Evolutionary conservation across 2,888 invertebrate genomes (phyloP).

Genomic region (Anaspis maculata): DNA sequence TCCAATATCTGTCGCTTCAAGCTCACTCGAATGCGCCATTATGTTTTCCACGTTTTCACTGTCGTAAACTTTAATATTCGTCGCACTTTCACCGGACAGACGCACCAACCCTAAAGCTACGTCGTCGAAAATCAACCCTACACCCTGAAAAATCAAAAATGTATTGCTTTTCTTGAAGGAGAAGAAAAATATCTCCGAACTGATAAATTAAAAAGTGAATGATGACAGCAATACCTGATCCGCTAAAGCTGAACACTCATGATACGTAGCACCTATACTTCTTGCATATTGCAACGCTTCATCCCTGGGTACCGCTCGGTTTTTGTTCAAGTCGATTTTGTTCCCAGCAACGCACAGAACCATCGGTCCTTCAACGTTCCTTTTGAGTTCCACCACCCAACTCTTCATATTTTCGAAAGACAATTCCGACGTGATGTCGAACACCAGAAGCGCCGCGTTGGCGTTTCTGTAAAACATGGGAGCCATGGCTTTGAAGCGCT

Average conservation of each 20-base stretch:
- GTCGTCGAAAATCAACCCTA: slow-evolving; percentile 63
- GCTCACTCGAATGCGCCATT: slow-evolving; percentile 49
- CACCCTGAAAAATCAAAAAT: slow-evolving; percentile 45
- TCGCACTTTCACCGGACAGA: slow-evolving; percentile 43
- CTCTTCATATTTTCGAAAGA: slow-evolving; percentile 72
- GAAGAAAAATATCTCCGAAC: no score
- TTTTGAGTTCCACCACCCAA: slow-evolving; percentile 76
- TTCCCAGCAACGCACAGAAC: slow-evolving; percentile 77
- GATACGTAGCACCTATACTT: slow-evolving; percentile 74
- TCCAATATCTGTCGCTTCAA: slow-evolving; percentile 53
- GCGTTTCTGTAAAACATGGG: slow-evolving; percentile 93
- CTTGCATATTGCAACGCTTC: slow-evolving; percentile 71
- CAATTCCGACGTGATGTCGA: slow-evolving; percentile 69
- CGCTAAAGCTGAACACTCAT: slow-evolving; percentile 75
- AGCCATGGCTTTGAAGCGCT: slow-evolving; percentile 83
- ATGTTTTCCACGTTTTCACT: slow-evolving; percentile 34
- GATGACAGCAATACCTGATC: slow-evolving; percentile 48
- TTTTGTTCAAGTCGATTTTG: slow-evolving; percentile 65
- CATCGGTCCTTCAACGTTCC: slow-evolving; percentile 72
- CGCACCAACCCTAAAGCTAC: slow-evolving; percentile 56
- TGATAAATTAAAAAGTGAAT: not conserved
- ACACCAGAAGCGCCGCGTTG: slow-evolving; percentile 81
- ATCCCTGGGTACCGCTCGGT: slow-evolving; percentile 53
- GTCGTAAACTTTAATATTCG: slow-evolving; percentile 53
- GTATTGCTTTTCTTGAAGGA: not conserved